Evolutionary conservation across 2,113 vertebrate genomes (phyloP).

Genomic region (Hemicordylus capensis): DNA sequence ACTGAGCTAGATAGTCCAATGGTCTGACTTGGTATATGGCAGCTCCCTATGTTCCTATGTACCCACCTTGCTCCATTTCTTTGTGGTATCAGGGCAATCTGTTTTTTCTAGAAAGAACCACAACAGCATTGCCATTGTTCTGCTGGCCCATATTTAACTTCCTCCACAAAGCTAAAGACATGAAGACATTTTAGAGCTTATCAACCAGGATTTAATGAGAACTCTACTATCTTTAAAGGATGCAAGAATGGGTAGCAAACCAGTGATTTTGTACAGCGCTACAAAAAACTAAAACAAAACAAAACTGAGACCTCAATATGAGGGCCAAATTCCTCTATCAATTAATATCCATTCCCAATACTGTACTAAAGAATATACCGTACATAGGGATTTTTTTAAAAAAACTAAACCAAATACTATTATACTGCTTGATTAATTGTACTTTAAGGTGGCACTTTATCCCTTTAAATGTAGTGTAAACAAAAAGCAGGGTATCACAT

Average conservation of each 20-base stretch:
- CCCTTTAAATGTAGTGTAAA: neutral
- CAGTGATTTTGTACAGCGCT: neutral
- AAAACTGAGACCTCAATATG: neutral
- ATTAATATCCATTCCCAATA: neutral
- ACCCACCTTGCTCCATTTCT: neutral
- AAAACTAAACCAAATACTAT: neutral
- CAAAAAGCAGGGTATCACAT: neutral
- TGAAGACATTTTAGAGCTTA: neutral
- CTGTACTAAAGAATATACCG: neutral
- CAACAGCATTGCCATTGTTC: neutral
- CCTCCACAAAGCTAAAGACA: neutral
- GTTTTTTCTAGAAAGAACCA: neutral
- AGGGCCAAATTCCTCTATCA: neutral
- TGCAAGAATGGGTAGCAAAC: neutral
- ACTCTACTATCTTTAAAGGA: neutral
- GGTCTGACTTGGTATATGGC: too few relatives aligned
- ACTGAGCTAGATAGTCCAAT: too few relatives aligned
- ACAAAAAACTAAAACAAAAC: neutral
- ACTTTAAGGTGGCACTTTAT: neutral
- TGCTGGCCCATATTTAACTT: neutral
- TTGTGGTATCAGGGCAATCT: neutral
- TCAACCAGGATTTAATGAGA: neutral
- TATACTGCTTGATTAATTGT: neutral
- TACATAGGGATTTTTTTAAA: neutral
- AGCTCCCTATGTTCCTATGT: too few relatives aligned